Evolutionary conservation across 2,888 invertebrate genomes (phyloP), one percentile per base, ranked within the genome.

Genomic region (Xestoiulus laeticollis): DNA sequence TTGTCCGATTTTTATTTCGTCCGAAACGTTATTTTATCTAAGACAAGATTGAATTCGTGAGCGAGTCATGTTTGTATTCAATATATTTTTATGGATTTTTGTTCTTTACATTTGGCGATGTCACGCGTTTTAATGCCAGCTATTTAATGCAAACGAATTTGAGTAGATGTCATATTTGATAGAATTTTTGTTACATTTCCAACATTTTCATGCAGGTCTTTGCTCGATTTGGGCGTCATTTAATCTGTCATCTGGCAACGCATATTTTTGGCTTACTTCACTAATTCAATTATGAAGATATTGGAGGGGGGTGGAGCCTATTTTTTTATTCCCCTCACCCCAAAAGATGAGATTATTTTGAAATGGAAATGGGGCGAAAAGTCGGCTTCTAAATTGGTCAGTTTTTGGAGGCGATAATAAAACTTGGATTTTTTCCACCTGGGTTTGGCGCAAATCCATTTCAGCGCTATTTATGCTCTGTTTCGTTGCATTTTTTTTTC

Each of bases 391-490:
- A 48, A 48, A 78, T 78, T 78, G 78, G 78, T 78, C 78, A 78
- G 68, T 26, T 78, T 26, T 30, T 10, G 78, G 30, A 26, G 14
- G 78, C 78, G 78, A 78, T 78, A 78, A 78, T 78, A 78, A 78
- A 78, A 78, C 78, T 78, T 78, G 78, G 78, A 78, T 78, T 78
- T 78, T 26, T 6, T 78, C 78, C 78, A 78, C 78, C 78, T 78
- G 26, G 30, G 78, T 30, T 78, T 30, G 30, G 30, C 78, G 30
- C 26, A 68, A 78, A 78, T 78, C 78, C 78, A 78, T 78, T 78
- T 78, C 26, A 12, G 30, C 14, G 78, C 8, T 78, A 78, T 78
- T 78, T 78, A 78, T 26, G 78, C 78, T 26, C 5, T 14, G 14
- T 78, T 78, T 78, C 14, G 5, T 16, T 48, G 48, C 16, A 14